Conservation (phyloP, 23 tunicate genomes). For the Oikopleura vanhoeffeni region DNA sequence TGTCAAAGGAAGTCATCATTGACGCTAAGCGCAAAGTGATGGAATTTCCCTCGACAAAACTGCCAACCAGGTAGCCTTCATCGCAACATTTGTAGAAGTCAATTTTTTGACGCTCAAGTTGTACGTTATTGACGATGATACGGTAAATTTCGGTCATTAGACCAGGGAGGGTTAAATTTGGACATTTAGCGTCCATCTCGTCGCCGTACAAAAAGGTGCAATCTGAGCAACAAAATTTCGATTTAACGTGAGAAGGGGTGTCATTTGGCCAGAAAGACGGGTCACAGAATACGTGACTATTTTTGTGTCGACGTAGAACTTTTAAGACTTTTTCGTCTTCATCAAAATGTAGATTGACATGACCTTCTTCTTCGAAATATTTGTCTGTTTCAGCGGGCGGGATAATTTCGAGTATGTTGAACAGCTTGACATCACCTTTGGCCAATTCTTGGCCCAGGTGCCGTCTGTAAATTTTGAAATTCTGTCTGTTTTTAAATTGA, state of each 20-base stretch:
- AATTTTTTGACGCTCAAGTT: no score
- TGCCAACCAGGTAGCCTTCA: no score
- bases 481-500: not conserved
- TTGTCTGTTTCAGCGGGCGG: not conserved
- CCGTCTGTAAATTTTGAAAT: not conserved
- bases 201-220: not conserved
- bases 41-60: no score
- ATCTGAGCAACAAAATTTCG: not conserved
- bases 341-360: not conserved
- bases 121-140: no score
- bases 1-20: no score
- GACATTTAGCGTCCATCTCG: no score
- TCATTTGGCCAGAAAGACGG: not conserved
- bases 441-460: not conserved
- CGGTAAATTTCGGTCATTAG: no score
- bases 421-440: not conserved
- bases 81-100: no score
- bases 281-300: not conserved
- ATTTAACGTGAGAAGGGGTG: not conserved
- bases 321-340: not conserved
- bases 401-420: not conserved
- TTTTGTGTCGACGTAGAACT: not conserved
- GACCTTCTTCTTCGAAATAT: not conserved
- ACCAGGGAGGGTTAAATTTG: no score
- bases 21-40: no score